Evolutionary conservation across 2,797 vertebrate species (phyloP).

Genomic region (Falco rusticolus): DNA sequence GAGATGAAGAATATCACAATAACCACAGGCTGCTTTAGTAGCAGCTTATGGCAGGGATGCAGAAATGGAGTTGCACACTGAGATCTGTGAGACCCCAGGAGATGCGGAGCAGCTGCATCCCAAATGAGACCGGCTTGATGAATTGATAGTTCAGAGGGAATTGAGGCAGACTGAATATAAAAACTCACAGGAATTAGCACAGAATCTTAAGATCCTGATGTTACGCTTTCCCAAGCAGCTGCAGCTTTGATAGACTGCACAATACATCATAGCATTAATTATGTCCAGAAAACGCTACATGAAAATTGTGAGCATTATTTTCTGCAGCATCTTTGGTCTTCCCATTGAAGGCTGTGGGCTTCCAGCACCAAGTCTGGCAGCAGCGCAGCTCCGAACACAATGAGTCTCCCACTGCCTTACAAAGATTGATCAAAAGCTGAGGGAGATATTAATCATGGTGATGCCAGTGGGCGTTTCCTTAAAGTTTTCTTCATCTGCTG

Average conservation of each 20-base stretch:
- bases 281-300: neutral
- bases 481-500: neutral
- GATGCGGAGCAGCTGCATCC: constrained; percentile 28
- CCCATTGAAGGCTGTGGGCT: neutral
- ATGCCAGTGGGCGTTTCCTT: neutral
- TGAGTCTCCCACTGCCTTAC: neutral
- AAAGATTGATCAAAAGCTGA: neutral
- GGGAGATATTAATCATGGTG: neutral
- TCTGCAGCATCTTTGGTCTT: neutral
- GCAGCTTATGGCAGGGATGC: neutral
- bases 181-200: neutral
- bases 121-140: constrained; percentile 21
- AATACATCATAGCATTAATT: neutral
- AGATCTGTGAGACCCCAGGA: constrained; percentile 11
- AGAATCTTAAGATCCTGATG: neutral
- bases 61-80: neutral
- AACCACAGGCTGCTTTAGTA: neutral
- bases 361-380: neutral
- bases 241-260: neutral
- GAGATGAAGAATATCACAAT: neutral
- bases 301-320: neutral
- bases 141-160: neutral
- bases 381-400: fast-evolving
- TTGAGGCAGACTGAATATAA: neutral
- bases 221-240: neutral